Conservation (phyloP, 2,888 invertebrate genomes). For the Fragum whitleyi region DNA sequence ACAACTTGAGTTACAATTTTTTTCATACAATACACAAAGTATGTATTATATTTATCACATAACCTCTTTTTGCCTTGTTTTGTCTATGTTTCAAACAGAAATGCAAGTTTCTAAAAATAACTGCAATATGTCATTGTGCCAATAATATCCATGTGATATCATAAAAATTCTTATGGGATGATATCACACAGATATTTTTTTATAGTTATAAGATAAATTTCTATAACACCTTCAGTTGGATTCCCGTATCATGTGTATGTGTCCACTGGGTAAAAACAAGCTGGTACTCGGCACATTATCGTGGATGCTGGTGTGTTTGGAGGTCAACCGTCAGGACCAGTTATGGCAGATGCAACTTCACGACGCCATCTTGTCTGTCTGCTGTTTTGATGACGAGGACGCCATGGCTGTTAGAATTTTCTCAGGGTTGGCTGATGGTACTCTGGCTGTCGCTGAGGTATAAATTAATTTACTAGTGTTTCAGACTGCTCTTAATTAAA, state of each 20-base stretch:
- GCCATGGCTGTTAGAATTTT: slow-evolving; percentile 82
- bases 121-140: no score
- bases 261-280: slow-evolving; percentile 80
- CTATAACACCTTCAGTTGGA: slow-evolving; percentile 86
- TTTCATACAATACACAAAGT: no score
- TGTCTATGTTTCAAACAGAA: no score
- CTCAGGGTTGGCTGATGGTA: slow-evolving; percentile 86
- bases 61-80: no score
- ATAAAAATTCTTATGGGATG: no score
- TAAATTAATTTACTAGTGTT: background rate
- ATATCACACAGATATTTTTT: no score
- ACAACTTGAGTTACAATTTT: no score
- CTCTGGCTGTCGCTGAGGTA: slow-evolving; percentile 86
- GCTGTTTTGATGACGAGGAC: slow-evolving; percentile 81
- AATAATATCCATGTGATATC: no score
- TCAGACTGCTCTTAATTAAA: no score
- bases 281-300: slow-evolving; percentile 86
- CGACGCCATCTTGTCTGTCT: slow-evolving; percentile 86
- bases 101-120: no score
- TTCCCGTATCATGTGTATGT: slow-evolving; percentile 86
- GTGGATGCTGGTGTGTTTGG: slow-evolving; percentile 84
- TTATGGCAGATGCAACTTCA: slow-evolving; percentile 83
- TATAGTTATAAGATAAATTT: no score
- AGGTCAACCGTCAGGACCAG: slow-evolving; percentile 37
- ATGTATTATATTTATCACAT: no score